Evolutionary conservation across 1,140 invertebrate species (phyloP), one percentile per base, ranked within the genome.

Genomic region (Brachionus paranguensis): DNA sequence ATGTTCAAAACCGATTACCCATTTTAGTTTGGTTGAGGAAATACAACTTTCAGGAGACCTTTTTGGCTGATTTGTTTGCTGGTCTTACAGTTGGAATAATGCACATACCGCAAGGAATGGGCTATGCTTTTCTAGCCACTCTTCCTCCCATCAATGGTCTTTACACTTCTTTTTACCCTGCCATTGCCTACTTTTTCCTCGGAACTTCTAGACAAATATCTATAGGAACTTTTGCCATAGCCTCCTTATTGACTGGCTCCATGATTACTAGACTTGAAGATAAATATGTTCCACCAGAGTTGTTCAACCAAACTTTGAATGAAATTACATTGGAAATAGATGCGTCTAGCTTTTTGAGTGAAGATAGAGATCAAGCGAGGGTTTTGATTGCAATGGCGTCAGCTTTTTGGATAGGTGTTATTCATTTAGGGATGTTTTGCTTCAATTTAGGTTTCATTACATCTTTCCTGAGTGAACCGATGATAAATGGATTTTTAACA

Each of bases 111-210:
- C 90, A 91, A 85, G 89, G 90, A 45, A 88, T 97, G 93, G 95
- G 95, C 0, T 98, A 97, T 90, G 94, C 94, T 6, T 89, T 97
- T 76, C 88, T 98, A 60, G 95, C 94, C 0, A 93, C 93, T 84
- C 92, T 97, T 1, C 93, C 94, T 0, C 94, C 96, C 0, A 93
- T 97, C 33, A 92, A 93, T 79, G 96, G 96, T 5, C 92, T 98
- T 4, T 97, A 97, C 88, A 96, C 96, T 92, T 95, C 95, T 0
- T 95, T 98, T 86, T 96, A 97, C 89, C 95, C 96, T 2, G 93
- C 95, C 0, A 88, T 98, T 0, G 90, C 96, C 5, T 98, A 98
- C 88, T 92, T 94, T 74, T 89, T 98, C 64, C 92, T 98, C 79
- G 96, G 95, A 37, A 97, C 96, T 7, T 97, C 96, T 0, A 92